Evolutionary conservation across 2,888 invertebrate species (phyloP), one percentile per base, ranked within the genome.

Genomic region (Selenia dentaria): DNA sequence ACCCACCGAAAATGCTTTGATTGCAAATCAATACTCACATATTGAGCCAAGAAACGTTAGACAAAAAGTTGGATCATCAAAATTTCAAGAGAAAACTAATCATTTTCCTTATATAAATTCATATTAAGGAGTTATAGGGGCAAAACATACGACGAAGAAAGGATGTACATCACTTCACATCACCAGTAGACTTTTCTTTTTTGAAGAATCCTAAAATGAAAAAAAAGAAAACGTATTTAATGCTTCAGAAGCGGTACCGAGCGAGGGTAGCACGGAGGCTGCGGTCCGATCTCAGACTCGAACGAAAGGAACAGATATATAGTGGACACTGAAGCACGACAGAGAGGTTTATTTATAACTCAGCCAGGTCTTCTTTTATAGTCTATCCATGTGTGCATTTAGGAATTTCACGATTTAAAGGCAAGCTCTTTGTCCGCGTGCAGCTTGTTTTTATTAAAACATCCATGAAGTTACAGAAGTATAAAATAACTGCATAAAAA

Each of bases 181-280:
- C 47, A 39, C 43, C 35, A 27, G 41, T 43, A 45, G 53, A 51
- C 51, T 51, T 62, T 59, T 57, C 61, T 57, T 60, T 64, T 67
- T 62, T 56, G 46, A 64, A 62, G 49, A 33, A 41, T 24, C 39
- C 35, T 59, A 70, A 70, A 70, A 64, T 67, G 49, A 60, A n/a
- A 29, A 49, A 75, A 74, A 71, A 68, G 57, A 70, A 67, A 58
- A 58, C 53, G 53, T 49, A 50, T 58, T 58, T 51, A 72, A 70
- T 69, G 67, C 72, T 73, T 69, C 70, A 65, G 73, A 74, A 77
- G 71, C 74, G 74, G 69, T 72, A 71, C 68, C 60, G 66, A 63
- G 60, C 59, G 55, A 58, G 58, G 62, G 68, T 64, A 64, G 67
- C 66, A 57, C 64, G 67, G 75, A 76, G 77, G 71, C 78, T 79